phyloP scores from a whole-genome alignment of 2,888 invertebrate genomes.

The Sicus ferrugineus region DNA sequence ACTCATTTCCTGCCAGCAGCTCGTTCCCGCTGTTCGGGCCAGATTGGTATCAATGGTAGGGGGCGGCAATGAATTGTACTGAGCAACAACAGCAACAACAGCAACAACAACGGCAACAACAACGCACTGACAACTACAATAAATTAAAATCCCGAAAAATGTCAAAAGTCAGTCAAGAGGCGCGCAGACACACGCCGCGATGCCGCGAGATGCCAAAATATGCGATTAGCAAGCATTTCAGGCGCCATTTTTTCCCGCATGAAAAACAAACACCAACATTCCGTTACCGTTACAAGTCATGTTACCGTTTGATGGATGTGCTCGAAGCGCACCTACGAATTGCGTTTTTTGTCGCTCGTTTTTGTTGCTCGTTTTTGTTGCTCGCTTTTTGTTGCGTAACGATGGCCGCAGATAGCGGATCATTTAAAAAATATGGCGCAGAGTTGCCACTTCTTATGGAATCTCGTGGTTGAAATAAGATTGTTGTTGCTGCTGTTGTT shows the following conservation, averaged over 20 bases:
- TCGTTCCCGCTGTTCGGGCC: constrained; percentile 12
- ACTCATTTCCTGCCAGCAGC: constrained; percentile 2
- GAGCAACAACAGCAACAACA: background rate
- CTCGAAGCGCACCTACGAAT: constrained; percentile 14
- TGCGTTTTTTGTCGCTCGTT: background rate
- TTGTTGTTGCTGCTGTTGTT: background rate
- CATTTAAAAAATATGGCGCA: background rate
- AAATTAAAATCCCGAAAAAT: constrained; percentile 33
- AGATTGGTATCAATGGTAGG: constrained; percentile 8
- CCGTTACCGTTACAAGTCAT: constrained; percentile 12
- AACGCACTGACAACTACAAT: constrained; percentile 9
- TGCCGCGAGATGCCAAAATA: constrained; percentile 35
- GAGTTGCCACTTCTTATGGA: constrained; percentile 6
- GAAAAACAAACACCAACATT: background rate
- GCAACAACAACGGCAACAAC: background rate
- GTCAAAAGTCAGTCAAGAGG: constrained; percentile 54
- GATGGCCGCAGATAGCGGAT: constrained; percentile 17
- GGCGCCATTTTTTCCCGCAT: constrained; percentile 40
- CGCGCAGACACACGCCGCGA: background rate
- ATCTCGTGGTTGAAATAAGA: background rate
- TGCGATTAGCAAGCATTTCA: constrained; percentile 24
- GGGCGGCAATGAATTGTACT: background rate
- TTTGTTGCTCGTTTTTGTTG: background rate
- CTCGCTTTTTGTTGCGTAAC: constrained; percentile 24
- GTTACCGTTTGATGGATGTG: constrained; percentile 27